Conservation (phyloP, 2,113 vertebrate genomes). For the Aphyosemion australe region DNA sequence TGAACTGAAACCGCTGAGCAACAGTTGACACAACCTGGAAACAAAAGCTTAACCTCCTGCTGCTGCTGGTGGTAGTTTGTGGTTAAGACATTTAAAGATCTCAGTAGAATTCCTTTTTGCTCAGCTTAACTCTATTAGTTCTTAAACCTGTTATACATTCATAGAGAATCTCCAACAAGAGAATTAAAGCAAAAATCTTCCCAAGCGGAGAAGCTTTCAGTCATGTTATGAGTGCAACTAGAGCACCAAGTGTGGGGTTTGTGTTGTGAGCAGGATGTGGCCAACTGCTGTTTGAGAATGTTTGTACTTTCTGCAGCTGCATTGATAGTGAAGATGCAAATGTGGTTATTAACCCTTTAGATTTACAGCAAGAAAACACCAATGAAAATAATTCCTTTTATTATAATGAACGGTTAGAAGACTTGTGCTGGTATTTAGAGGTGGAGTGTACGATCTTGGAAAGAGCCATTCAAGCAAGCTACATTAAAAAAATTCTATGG, state of each 20-base stretch:
- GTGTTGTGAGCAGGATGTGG: conserved; percentile 15
- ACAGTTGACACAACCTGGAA: too few relatives aligned
- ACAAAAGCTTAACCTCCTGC: too few relatives aligned
- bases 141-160: not conserved
- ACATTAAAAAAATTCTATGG: too few relatives aligned
- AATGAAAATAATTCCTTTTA: too few relatives aligned
- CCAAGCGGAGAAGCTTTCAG: not conserved
- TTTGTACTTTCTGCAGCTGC: not conserved
- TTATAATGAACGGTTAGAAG: too few relatives aligned
- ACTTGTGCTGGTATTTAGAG: too few relatives aligned
- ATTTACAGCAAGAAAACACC: too few relatives aligned
- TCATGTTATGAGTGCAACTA: not conserved
- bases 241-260: not conserved
- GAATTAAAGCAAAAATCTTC: not conserved
- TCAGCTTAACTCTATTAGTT: not conserved
- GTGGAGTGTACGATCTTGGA: too few relatives aligned
- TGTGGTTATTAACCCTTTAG: too few relatives aligned
- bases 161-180: not conserved
- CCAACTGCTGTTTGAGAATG: not conserved
- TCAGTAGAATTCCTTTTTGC: not conserved
- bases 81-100: not conserved
- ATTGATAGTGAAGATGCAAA: not conserved
- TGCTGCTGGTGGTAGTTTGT: not conserved
- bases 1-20: not conserved
- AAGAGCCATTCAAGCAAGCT: too few relatives aligned